Percentiles rank a stretch among this genome's conserved stretches.
Conservation (phyloP, 1,140 invertebrate species). For the Ceratina calcarata region DNA sequence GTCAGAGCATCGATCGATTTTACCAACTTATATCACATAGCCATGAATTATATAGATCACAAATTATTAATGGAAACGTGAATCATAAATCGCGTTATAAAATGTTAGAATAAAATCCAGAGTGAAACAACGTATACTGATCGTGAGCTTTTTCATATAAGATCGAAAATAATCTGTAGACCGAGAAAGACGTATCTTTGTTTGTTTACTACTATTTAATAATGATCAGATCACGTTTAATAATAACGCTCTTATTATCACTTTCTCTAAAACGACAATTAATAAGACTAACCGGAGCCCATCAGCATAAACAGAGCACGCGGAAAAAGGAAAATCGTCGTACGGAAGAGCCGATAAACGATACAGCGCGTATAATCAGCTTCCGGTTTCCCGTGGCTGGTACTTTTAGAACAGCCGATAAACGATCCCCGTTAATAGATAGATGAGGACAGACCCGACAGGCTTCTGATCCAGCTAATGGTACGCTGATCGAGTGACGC, state of each 20-base stretch:
- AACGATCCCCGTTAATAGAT: slow-evolving; percentile 57
- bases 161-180: no score
- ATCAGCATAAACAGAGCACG: slow-evolving; percentile 18
- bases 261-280: neutral
- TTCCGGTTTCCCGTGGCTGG: slow-evolving; percentile 43
- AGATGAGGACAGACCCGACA: slow-evolving; percentile 44
- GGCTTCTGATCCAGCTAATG: slow-evolving; percentile 64
- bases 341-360: slow-evolving; percentile 27
- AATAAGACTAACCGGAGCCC: slow-evolving; percentile 5
- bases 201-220: no score
- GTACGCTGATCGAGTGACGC: slow-evolving; percentile 70
- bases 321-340: neutral
- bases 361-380: slow-evolving; percentile 1
- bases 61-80: no score
- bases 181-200: neutral
- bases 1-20: neutral
- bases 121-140: no score
- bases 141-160: no score
- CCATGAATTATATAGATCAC: no score
- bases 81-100: no score
- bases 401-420: slow-evolving; percentile 63
- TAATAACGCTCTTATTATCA: no score
- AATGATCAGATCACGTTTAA: neutral
- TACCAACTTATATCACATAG: no score
- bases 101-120: no score